Evolutionary conservation across 2,888 invertebrate genomes (phyloP).

Genomic region (Tachina lurida): DNA sequence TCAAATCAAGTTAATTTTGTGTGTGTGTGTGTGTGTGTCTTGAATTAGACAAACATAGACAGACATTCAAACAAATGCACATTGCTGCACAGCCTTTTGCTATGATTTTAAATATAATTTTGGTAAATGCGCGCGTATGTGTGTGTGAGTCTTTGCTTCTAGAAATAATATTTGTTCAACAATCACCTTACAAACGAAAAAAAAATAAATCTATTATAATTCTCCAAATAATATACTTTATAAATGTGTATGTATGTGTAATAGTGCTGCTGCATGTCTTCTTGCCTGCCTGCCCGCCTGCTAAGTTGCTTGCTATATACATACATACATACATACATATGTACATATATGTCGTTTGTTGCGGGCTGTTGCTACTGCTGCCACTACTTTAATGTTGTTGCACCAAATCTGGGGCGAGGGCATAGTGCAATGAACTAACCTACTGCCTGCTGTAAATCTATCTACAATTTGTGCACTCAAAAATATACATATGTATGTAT

Average conservation of each 20-base stretch:
- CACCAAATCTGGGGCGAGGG: conserved; percentile 81
- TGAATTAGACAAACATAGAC: conserved; percentile 64
- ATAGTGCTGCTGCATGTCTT: conserved; percentile 29
- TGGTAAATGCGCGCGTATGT: not conserved
- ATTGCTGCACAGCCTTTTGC: conserved; percentile 36
- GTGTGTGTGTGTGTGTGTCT: conserved; percentile 19
- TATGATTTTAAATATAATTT: conserved; percentile 34
- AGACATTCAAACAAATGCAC: conserved; percentile 27
- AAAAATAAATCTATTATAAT: conserved; percentile 69
- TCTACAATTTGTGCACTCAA: conserved; percentile 51
- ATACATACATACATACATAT: not conserved
- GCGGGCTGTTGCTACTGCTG: conserved; percentile 55
- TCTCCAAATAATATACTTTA: conserved; percentile 34
- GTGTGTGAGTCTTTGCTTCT: conserved; percentile 30
- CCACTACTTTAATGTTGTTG: conserved; percentile 64
- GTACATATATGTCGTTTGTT: conserved; percentile 30
- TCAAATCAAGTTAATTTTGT: conserved; percentile 63
- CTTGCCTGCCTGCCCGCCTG: not conserved
- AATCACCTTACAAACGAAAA: conserved; percentile 50
- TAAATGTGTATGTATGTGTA: not conserved
- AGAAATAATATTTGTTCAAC: conserved; percentile 63
- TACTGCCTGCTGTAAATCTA: conserved; percentile 68
- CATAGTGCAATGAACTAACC: conserved; percentile 82
- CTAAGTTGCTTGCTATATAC: conserved; percentile 36
- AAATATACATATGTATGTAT: conserved; percentile 59